A percentile compares a stretch with the other conserved stretches of the same genome.
phyloP scores from a whole-genome alignment of 2,113 vertebrate genomes.

The Dryoscopus gambensis region DNA sequence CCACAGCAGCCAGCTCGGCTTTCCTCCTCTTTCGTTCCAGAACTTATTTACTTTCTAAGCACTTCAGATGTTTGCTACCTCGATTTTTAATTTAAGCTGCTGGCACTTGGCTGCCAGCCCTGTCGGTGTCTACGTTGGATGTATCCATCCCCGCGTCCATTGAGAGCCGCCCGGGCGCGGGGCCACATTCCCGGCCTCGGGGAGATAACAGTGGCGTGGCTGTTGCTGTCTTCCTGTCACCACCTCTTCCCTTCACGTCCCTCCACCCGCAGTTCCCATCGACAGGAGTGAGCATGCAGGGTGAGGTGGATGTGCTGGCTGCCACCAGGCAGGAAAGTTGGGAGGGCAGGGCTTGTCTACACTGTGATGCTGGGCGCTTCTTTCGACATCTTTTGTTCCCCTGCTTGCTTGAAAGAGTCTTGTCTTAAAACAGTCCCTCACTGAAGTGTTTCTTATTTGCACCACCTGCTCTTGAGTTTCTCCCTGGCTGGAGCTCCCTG shows the following conservation, averaged over 20 bases:
- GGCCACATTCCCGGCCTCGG: background rate
- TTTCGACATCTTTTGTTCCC: background rate
- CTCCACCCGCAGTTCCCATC: background rate
- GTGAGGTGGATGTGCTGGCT: background rate
- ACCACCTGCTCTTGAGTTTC: background rate
- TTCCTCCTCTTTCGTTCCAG: slow-evolving; percentile 24
- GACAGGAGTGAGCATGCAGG: background rate
- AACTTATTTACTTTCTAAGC: slow-evolving; percentile 68
- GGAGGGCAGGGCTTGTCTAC: background rate
- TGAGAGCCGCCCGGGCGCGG: background rate
- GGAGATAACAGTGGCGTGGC: background rate
- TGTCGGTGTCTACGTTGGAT: background rate
- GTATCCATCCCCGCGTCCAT: background rate
- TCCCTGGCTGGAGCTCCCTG: background rate
- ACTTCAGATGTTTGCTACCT: slow-evolving; percentile 80
- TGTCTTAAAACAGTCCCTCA: slow-evolving; percentile 9
- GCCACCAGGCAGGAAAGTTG: background rate
- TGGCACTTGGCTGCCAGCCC: slow-evolving; percentile 36
- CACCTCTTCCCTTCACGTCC: background rate
- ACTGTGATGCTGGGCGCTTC: slow-evolving; percentile 42
- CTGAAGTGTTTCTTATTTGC: slow-evolving; percentile 39
- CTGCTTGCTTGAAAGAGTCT: slow-evolving; percentile 17
- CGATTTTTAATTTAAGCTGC: slow-evolving; percentile 70
- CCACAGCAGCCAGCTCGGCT: background rate
- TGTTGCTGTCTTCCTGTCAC: slow-evolving; percentile 31